Conservation (phyloP, 1,140 invertebrate genomes). For the Phymorhynchus buccinoides region DNA sequence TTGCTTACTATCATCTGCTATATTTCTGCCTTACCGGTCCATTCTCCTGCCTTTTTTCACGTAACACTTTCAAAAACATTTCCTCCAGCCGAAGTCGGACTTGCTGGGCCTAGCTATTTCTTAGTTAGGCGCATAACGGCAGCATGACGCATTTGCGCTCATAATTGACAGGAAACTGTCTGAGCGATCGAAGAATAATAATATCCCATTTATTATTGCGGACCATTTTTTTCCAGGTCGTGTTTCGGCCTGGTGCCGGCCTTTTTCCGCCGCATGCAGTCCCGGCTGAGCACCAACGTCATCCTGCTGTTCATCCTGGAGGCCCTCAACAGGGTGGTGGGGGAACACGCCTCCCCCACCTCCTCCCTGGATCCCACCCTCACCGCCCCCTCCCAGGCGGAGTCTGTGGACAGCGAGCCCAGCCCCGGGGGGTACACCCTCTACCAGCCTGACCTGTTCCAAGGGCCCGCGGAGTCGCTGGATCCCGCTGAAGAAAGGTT, state of each 20-base stretch:
- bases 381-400: background rate
- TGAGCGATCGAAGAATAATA: no score
- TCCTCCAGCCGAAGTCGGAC: no score
- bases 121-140: no score
- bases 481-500: conserved; percentile 43
- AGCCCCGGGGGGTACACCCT: conserved; percentile 23
- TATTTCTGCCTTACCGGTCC: no score
- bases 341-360: background rate
- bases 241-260: conserved; percentile 34
- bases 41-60: no score
- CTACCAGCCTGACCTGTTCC: conserved; percentile 24
- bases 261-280: conserved; percentile 38
- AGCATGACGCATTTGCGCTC: no score
- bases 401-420: background rate
- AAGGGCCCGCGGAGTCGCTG: conserved; percentile 25
- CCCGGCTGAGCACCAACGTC: conserved; percentile 32
- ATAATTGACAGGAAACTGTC: no score
- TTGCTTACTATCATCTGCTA: no score
- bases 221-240: background rate
- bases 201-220: no score
- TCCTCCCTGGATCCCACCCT: background rate
- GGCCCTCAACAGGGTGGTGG: conserved; percentile 29
- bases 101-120: no score
- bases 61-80: no score
- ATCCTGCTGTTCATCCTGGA: conserved; percentile 40